Percentiles rank a stretch among this genome's conserved stretches.
Conservation (phyloP, 2,113 vertebrate species). For the Cololabis saira region DNA sequence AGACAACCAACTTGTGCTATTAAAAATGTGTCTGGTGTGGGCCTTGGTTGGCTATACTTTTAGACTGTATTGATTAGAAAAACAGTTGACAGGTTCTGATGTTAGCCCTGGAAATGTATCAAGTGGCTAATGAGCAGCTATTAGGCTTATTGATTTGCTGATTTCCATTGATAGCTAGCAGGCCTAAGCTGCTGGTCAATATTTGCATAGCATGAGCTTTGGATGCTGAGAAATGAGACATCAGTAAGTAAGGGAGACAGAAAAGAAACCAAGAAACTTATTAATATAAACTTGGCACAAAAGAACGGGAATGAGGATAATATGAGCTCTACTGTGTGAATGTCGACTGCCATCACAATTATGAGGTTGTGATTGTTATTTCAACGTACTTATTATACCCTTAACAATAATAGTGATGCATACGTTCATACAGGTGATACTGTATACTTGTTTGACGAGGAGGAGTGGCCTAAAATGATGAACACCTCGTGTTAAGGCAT, state of each 20-base stretch:
- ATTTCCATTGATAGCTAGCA: constrained; percentile 95
- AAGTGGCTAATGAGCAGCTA: constrained; percentile 94
- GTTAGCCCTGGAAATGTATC: constrained; percentile 88
- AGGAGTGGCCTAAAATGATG: background rate
- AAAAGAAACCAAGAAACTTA: constrained; percentile 54
- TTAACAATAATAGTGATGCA: no score
- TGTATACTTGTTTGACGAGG: no score
- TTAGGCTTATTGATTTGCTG: constrained; percentile 96
- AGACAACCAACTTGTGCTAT: constrained; percentile 60
- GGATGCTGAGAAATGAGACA: constrained; percentile 87
- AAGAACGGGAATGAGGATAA: constrained; percentile 35
- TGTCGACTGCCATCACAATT: no score
- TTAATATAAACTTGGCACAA: constrained; percentile 51
- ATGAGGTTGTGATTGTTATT: no score
- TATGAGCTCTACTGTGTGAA: no score
- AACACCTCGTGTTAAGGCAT: background rate
- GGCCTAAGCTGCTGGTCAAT: constrained; percentile 91
- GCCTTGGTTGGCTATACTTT: constrained; percentile 85
- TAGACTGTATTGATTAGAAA: constrained; percentile 87
- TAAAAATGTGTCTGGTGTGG: constrained; percentile 68
- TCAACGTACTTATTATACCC: no score
- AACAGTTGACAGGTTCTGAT: constrained; percentile 83
- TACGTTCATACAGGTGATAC: no score
- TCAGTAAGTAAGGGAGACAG: constrained; percentile 73
- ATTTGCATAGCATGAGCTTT: constrained; percentile 91